phyloP scores from a whole-genome alignment of 2,888 invertebrate genomes.

The Caenorhabditis japonica region DNA sequence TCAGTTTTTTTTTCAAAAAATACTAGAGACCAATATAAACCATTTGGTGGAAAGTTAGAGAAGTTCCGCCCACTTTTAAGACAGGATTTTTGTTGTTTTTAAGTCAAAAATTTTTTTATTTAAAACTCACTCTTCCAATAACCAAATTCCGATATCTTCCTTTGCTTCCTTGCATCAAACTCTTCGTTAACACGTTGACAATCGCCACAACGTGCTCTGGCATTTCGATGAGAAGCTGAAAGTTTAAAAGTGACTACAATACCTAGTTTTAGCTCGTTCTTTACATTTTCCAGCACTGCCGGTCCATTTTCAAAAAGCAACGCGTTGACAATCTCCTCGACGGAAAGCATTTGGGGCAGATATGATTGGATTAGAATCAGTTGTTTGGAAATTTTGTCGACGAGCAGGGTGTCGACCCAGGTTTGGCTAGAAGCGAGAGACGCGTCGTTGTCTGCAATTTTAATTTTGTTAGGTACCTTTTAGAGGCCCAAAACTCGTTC shows the following conservation, averaged over 20 bases:
- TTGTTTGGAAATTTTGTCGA: constrained; percentile 17
- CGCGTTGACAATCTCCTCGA: constrained; percentile 28
- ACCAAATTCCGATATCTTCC: constrained; percentile 18
- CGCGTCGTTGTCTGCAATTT: constrained; percentile 39
- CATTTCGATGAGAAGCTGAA: constrained; percentile 32
- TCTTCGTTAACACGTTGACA: constrained; percentile 16
- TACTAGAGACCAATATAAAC: too few relatives aligned
- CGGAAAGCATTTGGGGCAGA: constrained; percentile 19
- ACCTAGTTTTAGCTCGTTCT: too few relatives aligned
- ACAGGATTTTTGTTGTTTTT: too few relatives aligned
- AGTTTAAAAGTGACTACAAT: too few relatives aligned
- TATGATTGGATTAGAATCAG: constrained; percentile 22
- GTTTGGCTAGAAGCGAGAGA: constrained; percentile 9
- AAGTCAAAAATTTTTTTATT: background rate
- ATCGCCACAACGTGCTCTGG: constrained; percentile 23
- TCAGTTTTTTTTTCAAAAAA: too few relatives aligned
- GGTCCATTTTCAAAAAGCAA: constrained; percentile 40
- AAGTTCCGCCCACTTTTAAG: too few relatives aligned
- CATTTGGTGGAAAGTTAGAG: too few relatives aligned
- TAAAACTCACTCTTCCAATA: constrained; percentile 24
- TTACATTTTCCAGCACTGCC: constrained; percentile 20
- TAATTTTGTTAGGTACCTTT: too few relatives aligned
- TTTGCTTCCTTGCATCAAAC: background rate
- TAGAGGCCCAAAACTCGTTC: background rate
- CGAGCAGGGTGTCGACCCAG: constrained; percentile 28